Evolutionary conservation across 2,888 invertebrate species (phyloP), one percentile per base, ranked within the genome.

Genomic region (Athalia rosae): DNA sequence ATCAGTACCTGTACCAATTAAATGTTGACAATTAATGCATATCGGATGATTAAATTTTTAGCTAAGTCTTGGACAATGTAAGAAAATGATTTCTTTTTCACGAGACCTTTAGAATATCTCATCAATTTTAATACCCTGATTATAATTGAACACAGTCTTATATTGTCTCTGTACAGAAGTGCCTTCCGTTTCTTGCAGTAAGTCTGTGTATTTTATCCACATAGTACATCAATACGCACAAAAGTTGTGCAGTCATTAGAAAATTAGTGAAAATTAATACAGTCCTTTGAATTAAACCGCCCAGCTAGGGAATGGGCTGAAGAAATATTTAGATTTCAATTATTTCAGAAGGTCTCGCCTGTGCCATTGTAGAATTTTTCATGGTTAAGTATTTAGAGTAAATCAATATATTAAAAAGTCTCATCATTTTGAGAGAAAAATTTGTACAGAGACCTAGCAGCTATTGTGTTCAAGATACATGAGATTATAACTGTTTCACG

Each of bases 401-500:
- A 48, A 13, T 53, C 8, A 11, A 69, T 53, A 41, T 41, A 67
- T 53, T 53, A 4, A 53, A 53, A 53, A 53, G 53, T 4, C 11
- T 41, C 9, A 69, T 41, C 11, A 53, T 28, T 53, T 48, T 53
- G 53, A 53, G 15, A 41, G 67, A 9, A 50, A 67, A 9, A 67
- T 67, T 28, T 28, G 53, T 53, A 50, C 7, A 9, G 50, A 50
- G 6, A 43, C 11, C n/a, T 71, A 71, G 45, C 41, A 13, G 56
- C 43, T 56, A 71, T 45, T 45, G 56, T 71, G 71, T 58, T 56
- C 56, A 71, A 50, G 50, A 11, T 67, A 67, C 50, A 67, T 41
- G 67, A 43, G 15, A 56, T 71, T 71, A 71, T 67, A 53, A 69
- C 28, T 9, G 53, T 69, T 69, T 69, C 15, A 69, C 67, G 43